phyloP scores from a whole-genome alignment of 92 coral and sea anemone genomes.

The Ricordea florida region DNA sequence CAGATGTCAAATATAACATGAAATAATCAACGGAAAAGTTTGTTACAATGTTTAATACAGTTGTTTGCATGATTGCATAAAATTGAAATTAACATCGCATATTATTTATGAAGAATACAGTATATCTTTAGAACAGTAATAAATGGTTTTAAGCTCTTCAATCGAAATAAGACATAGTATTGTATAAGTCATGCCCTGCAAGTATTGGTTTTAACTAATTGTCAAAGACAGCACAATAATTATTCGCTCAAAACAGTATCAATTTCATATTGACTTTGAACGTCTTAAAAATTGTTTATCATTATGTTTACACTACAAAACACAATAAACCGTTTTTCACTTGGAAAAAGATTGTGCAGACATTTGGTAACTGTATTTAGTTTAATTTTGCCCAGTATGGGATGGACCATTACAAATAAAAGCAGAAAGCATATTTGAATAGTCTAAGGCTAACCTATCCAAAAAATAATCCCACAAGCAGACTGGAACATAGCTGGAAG shows the following conservation, averaged over 20 bases:
- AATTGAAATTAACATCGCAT: neutral
- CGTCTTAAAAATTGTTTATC: neutral
- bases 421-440: slow-evolving; percentile 1
- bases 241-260: neutral
- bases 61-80: neutral
- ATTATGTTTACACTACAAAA: slow-evolving; percentile 1
- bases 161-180: neutral
- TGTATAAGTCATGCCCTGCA: slow-evolving; percentile 6
- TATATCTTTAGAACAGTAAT: neutral
- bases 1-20: neutral
- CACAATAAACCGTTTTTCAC: neutral
- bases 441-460: slow-evolving; percentile 1
- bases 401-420: slow-evolving; percentile 14
- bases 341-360: neutral
- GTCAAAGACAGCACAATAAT: slow-evolving; percentile 6
- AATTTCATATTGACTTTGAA: neutral
- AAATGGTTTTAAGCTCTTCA: neutral
- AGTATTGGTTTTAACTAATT: neutral
- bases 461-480: neutral
- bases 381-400: neutral
- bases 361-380: neutral
- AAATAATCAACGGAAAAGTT: neutral
- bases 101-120: neutral
- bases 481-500: neutral
- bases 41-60: neutral